phyloP scores from a whole-genome alignment of 2,888 invertebrate species.

The Anorthoa munda region DNA sequence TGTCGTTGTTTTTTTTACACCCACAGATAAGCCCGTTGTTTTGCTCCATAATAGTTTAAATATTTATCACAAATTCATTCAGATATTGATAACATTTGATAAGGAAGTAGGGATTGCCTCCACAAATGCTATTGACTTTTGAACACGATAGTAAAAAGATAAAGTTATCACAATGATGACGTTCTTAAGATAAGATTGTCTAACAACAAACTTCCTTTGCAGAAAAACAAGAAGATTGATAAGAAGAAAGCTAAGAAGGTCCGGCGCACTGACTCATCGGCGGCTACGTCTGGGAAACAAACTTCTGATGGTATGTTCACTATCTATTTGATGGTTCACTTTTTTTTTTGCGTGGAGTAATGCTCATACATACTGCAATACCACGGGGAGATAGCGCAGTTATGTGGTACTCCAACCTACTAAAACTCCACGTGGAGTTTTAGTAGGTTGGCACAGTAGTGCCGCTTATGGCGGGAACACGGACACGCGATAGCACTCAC shows the following conservation, averaged over 20 bases:
- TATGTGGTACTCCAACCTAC: no score
- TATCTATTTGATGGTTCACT: neutral
- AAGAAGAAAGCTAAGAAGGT: constrained; percentile 84
- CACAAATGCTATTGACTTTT: constrained; percentile 4
- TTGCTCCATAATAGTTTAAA: neutral
- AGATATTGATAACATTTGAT: neutral
- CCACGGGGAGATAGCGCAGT: no score
- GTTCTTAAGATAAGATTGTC: constrained; percentile 5
- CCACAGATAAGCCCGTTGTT: neutral
- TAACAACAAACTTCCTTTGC: constrained; percentile 21
- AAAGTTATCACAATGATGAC: neutral
- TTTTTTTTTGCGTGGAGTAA: no score
- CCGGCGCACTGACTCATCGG: constrained; percentile 85
- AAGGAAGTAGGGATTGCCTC: neutral
- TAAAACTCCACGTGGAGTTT: no score
- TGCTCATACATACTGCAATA: no score
- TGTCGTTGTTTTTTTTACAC: no score
- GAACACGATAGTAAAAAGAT: constrained; percentile 1
- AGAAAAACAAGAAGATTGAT: constrained; percentile 86
- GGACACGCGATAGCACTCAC: no score
- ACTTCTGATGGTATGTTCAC: constrained; percentile 84
- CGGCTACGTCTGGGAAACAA: constrained; percentile 87
- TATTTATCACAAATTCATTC: neutral
- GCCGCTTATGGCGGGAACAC: no score
- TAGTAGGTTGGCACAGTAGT: no score